Conservation (phyloP, 1,140 invertebrate species). For the Caenorhabditis brenneri region DNA sequence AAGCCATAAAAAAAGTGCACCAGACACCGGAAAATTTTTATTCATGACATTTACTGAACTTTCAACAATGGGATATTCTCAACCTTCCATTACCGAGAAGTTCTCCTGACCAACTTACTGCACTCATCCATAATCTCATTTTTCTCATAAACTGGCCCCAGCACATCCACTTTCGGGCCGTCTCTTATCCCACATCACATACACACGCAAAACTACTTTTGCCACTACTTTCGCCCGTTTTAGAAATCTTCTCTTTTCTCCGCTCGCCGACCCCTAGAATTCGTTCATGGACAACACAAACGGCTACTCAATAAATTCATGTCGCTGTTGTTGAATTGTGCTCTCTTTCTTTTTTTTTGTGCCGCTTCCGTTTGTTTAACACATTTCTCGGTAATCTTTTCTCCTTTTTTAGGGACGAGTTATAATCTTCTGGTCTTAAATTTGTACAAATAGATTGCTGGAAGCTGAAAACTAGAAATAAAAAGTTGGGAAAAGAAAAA, state of each 20-base stretch:
- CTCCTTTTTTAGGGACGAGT: background rate
- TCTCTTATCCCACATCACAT: background rate
- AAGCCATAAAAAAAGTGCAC: background rate
- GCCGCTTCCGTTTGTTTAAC: too few species aligned
- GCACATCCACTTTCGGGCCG: background rate
- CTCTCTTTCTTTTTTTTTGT: background rate
- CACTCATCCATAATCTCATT: conserved; percentile 43
- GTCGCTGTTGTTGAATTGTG: background rate
- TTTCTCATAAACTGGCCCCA: conserved; percentile 24
- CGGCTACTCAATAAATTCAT: background rate
- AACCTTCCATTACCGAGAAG: background rate
- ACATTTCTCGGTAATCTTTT: too few species aligned
- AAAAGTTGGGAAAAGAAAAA: background rate
- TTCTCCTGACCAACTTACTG: background rate
- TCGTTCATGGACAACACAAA: background rate
- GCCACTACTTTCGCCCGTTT: background rate
- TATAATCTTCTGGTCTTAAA: background rate
- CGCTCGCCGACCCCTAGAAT: background rate
- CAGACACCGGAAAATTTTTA: background rate
- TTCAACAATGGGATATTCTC: background rate
- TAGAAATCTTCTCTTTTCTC: background rate
- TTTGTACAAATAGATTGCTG: too few species aligned
- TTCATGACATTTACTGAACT: background rate
- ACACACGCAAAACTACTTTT: conserved; percentile 15
- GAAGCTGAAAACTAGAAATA: background rate